Percentiles rank a stretch among this genome's conserved stretches.
Conservation (phyloP, 2,797 vertebrate genomes). For the Mus spretus region DNA sequence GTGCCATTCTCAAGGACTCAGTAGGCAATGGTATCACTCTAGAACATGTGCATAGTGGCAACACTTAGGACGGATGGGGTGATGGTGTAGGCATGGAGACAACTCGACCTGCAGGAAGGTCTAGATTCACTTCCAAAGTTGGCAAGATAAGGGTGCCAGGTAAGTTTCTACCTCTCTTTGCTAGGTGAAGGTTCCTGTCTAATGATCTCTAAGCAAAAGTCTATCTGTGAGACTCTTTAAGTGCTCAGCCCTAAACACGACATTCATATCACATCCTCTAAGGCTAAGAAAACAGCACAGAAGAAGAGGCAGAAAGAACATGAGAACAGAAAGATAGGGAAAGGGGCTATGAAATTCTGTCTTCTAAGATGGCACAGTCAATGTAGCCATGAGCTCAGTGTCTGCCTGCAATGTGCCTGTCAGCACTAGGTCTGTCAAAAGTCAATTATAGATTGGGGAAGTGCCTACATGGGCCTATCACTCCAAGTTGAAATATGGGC, state of each 20-base stretch:
- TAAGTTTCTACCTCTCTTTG: not conserved
- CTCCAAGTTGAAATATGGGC: not conserved
- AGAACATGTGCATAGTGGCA: not conserved
- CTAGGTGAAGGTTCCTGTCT: not conserved
- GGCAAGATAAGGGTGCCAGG: not conserved
- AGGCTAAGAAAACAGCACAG: not conserved
- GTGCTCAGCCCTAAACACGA: not conserved
- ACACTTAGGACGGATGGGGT: not conserved
- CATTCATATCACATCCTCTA: not conserved
- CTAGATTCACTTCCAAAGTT: not conserved
- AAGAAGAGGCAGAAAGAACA: not conserved
- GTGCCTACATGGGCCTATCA: not conserved
- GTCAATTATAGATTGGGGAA: not conserved
- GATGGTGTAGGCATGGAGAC: not conserved
- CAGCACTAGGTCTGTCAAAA: not conserved
- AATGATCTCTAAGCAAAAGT: not conserved
- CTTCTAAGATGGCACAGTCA: not conserved
- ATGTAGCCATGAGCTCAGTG: not conserved
- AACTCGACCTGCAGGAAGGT: not conserved
- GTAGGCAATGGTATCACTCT: not conserved
- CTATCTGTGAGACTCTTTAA: not conserved
- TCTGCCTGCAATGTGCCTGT: not conserved
- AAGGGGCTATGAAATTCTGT: not conserved
- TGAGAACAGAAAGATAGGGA: not conserved
- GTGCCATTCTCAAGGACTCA: not conserved